These are phyloP conservation scores for Acrocephalus arundinaceus DNA, from an alignment of 2,113 vertebrate genomes.

Conservation along the genomic window DNA sequence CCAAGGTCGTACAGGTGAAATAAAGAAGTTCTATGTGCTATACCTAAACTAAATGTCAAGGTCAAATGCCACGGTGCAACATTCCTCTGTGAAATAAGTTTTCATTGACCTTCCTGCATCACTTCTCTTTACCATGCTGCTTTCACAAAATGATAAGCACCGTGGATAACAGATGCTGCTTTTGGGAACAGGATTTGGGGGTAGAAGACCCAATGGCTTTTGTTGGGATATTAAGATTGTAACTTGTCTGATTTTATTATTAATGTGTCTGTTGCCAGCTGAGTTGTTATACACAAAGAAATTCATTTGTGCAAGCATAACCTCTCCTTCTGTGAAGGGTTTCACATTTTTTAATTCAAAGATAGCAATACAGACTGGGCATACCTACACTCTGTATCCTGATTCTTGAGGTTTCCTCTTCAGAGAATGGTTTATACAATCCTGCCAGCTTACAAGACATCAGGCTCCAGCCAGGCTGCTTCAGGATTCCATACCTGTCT, in stretches of 20 bases:
- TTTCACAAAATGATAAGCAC: neutral
- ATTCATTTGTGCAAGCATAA: neutral
- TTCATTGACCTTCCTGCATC: neutral
- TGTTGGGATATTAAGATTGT: neutral
- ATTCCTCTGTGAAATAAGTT: neutral
- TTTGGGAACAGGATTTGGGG: neutral
- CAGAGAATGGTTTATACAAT: neutral
- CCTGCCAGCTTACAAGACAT: neutral
- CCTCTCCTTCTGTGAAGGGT: neutral
- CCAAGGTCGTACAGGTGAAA: neutral
- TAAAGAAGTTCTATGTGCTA: neutral
- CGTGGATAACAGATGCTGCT: neutral
- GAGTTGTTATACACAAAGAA: neutral
- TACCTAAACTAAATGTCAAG: neutral
- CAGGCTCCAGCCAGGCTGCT: neutral
- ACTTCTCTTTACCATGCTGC: neutral
- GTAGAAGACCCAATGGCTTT: neutral
- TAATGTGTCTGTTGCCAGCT: neutral
- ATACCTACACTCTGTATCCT: neutral
- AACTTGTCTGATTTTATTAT: neutral
- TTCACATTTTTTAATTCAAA: neutral
- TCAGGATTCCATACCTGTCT: neutral
- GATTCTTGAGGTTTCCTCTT: fast-evolving
- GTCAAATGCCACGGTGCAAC: neutral
- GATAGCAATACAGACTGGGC: neutral